Base-by-base conservation (phyloP, 2,888 invertebrate species). In the Ophion slaviceki region DNA sequence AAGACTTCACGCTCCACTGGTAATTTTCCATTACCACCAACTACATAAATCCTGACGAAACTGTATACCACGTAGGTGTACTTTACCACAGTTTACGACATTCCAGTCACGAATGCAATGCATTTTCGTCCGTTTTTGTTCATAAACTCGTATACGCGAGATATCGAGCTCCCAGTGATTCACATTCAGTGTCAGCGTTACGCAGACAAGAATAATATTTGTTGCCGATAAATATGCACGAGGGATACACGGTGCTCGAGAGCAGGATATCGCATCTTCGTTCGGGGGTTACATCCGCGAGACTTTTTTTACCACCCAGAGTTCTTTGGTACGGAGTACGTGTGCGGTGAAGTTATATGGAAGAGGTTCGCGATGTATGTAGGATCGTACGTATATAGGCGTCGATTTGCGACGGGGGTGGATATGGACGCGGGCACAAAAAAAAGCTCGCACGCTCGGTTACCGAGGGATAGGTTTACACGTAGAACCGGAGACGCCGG, bases 401-500 rank as follows among this genome's bases (percentile, higher is more conserved):
- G 24, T 47, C 20, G 57, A 77, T 57, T 77, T 40, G 45, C 53
- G 64, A 64, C 45, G 64, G 62, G 53, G 71, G 47, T 62, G 62
- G n/a, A 7, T 79, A 64, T 77, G 71, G 57, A 59, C 64, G 71
- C 28, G 64, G 45, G 74, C 67, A 40, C 67, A 72, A 78, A 78
- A 72, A 82, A 78, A 72, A 78, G 61, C 47, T 79, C 70, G 59
- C 59, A 72, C 40, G 78, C 71, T 77, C 66, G 32, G 64, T 47
- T 67, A 66, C 20, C 8, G 17, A 66, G 57, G 66, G 62, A 47
- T 62, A 79, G 32, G 14, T 70, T 62, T 70, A 57, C 67, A 40
- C 57, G 28, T 67, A 59, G 7, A 67, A 77, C 24, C 53, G 14
- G 20, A 77, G 67, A n/a, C 20, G 20, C 20, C n/a, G n/a, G 11